Evolutionary conservation across 2,888 invertebrate species (phyloP).

Genomic region (Cybosia mesomella): DNA sequence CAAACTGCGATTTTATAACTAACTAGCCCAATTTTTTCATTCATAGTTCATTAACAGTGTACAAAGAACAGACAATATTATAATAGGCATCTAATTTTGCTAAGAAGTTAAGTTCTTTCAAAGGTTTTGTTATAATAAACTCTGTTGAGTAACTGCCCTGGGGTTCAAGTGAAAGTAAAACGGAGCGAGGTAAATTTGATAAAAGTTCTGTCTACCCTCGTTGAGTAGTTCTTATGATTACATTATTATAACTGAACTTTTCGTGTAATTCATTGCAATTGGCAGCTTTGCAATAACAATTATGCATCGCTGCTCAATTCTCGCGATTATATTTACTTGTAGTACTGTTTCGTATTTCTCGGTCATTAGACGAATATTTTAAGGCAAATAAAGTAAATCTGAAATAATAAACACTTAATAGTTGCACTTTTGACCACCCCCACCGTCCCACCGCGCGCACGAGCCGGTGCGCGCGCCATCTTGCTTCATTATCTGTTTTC

Average conservation of each 20-base stretch:
- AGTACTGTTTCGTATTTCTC: too few species aligned
- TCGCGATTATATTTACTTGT: background rate
- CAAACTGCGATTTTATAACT: background rate
- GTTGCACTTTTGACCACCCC: too few species aligned
- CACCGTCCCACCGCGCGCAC: background rate
- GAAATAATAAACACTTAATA: too few species aligned
- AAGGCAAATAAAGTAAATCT: too few species aligned
- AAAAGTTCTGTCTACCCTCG: slow-evolving; percentile 10
- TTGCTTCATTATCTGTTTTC: slow-evolving; percentile 4
- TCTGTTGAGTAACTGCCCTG: slow-evolving; percentile 7
- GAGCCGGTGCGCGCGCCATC: slow-evolving; percentile 1
- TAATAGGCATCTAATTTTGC: background rate
- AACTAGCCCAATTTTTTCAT: background rate
- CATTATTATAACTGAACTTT: background rate
- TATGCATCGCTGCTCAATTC: too few species aligned
- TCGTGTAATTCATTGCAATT: background rate
- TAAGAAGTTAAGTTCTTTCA: slow-evolving; percentile 1
- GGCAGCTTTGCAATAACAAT: background rate
- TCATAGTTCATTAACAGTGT: background rate
- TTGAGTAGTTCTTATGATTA: slow-evolving; percentile 24
- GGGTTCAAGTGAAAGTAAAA: slow-evolving; percentile 6
- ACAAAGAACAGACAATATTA: background rate
- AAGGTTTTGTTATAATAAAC: background rate
- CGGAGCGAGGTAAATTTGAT: slow-evolving; percentile 21
- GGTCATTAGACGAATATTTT: too few species aligned